Evolutionary conservation across 1,140 invertebrate genomes (phyloP).

Genomic region (Drosophila asahinai): DNA sequence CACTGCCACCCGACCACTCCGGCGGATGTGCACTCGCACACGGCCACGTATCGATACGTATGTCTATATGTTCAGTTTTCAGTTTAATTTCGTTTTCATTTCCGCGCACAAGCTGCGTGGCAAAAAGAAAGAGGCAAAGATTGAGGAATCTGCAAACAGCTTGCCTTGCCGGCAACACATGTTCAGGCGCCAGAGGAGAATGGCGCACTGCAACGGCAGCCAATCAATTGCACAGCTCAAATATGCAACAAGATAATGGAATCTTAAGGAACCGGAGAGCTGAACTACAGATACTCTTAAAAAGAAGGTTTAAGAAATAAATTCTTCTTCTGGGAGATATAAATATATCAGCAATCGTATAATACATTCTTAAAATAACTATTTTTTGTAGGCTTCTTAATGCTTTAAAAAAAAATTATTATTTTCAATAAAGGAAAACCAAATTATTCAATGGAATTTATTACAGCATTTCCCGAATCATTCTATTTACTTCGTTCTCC

Average conservation of each 20-base stretch:
- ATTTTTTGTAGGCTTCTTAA: not conserved
- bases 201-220: slow-evolving; percentile 39
- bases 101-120: slow-evolving; percentile 50
- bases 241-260: slow-evolving; percentile 44
- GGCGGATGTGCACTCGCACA: slow-evolving; percentile 22
- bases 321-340: fast-evolving
- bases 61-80: slow-evolving; percentile 59
- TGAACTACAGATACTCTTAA: slow-evolving; percentile 1
- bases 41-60: slow-evolving; percentile 19
- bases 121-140: slow-evolving; percentile 15
- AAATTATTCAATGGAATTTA: not conserved
- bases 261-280: not conserved
- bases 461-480: not conserved
- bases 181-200: slow-evolving; percentile 12
- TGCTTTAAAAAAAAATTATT: too few relatives aligned
- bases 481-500: not conserved
- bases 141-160: slow-evolving; percentile 54
- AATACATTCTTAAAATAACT: too few relatives aligned
- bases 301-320: not conserved
- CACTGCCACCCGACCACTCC: slow-evolving; percentile 21
- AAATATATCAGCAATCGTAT: not conserved
- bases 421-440: not conserved
- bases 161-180: slow-evolving; percentile 56
- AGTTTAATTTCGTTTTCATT: slow-evolving; percentile 80
- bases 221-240: slow-evolving; percentile 70